These are phyloP conservation scores for Alfaro cultratus DNA, from an alignment of 2,797 vertebrate genomes.

Conservation along the genomic window DNA sequence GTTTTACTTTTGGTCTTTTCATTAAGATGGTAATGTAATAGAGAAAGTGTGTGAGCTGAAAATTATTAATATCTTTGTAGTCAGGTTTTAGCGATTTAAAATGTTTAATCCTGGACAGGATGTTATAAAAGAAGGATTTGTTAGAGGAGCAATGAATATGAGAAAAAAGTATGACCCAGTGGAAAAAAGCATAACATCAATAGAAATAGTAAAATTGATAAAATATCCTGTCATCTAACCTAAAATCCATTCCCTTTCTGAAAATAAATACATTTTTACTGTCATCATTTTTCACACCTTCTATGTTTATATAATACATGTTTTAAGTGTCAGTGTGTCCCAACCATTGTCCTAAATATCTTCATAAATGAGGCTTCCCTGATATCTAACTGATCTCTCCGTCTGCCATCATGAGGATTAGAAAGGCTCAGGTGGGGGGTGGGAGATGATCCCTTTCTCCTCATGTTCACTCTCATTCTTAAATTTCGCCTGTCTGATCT, in stretches of 20 bases:
- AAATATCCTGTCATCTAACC: no score
- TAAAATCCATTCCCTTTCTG: not conserved
- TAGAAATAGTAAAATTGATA: not conserved
- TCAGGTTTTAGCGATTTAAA: constrained; percentile 10
- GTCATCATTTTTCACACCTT: not conserved
- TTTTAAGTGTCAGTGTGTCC: constrained; percentile 18
- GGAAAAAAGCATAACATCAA: constrained; percentile 15
- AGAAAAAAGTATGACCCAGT: constrained; percentile 52
- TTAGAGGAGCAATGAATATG: constrained; percentile 33
- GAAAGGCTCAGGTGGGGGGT: constrained; percentile 46
- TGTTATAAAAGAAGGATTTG: constrained; percentile 42
- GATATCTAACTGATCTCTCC: constrained; percentile 53
- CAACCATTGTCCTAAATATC: constrained; percentile 38
- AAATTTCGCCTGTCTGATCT: constrained; percentile 30
- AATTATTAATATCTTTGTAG: not conserved
- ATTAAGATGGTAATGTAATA: not conserved
- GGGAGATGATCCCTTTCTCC: constrained; percentile 48
- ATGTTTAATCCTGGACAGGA: constrained; percentile 10
- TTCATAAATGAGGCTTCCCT: constrained; percentile 53
- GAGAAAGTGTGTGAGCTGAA: constrained; percentile 7
- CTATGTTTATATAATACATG: constrained; percentile 5
- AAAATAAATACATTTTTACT: not conserved
- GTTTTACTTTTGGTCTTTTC: not conserved
- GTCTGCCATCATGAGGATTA: constrained; percentile 72
- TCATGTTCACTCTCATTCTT: constrained; percentile 57